phyloP scores from a whole-genome alignment of 2,797 vertebrate genomes.

The Linurgus olivaceus region DNA sequence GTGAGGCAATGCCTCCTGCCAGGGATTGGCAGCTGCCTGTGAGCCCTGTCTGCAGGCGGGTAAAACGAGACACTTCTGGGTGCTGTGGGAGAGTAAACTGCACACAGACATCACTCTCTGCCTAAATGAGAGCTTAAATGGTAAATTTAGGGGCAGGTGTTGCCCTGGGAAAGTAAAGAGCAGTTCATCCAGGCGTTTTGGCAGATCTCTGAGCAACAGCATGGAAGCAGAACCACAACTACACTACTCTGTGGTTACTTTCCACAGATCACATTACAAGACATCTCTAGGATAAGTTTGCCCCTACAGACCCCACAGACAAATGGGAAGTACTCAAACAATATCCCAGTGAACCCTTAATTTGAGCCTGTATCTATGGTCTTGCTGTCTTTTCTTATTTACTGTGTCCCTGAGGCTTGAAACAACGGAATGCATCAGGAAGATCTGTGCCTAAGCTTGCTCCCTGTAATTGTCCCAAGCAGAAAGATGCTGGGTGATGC shows the following conservation, averaged over 20 bases:
- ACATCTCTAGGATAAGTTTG: background rate
- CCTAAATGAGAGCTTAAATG: background rate
- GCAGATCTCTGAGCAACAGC: background rate
- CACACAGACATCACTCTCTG: background rate
- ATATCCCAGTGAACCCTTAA: background rate
- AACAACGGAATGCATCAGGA: background rate
- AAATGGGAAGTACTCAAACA: background rate
- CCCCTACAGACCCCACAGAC: background rate
- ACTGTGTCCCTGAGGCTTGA: background rate
- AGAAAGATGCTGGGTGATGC: background rate
- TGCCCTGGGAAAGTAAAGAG: slow-evolving; percentile 17
- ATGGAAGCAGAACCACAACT: background rate
- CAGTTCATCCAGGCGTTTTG: background rate
- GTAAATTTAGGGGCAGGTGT: background rate
- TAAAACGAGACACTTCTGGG: slow-evolving; percentile 9
- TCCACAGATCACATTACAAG: background rate
- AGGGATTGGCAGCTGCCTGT: background rate
- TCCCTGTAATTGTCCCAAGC: background rate
- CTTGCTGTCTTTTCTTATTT: background rate
- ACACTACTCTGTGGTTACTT: background rate
- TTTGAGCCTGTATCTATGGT: background rate
- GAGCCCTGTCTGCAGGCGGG: background rate
- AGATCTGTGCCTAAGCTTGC: background rate
- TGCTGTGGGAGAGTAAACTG: background rate
- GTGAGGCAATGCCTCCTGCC: background rate